These are phyloP conservation scores for Ibidorhyncha struthersii DNA, from an alignment of 2,113 vertebrate genomes.

Conservation along the genomic window DNA sequence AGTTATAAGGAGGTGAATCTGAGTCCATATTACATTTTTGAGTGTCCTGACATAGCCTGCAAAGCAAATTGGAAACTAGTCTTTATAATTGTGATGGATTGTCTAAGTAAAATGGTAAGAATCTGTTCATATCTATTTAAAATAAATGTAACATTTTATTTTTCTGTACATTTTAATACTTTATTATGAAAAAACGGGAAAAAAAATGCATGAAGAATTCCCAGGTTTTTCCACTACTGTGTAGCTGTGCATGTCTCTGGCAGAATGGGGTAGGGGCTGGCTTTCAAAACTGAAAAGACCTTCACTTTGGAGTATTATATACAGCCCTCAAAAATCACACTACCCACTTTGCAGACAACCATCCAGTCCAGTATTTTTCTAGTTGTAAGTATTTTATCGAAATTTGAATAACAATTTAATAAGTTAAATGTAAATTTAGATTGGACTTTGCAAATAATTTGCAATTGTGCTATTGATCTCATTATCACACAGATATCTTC, in stretches of 20 bases:
- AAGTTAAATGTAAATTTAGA: background rate
- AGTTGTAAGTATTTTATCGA: background rate
- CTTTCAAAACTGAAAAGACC: background rate
- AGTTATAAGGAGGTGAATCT: background rate
- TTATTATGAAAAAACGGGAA: background rate
- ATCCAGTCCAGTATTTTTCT: background rate
- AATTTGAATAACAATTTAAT: background rate
- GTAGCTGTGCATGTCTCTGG: background rate
- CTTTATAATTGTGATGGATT: background rate
- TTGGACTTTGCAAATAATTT: background rate
- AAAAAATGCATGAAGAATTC: background rate
- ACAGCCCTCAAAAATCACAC: background rate
- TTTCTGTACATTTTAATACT: background rate
- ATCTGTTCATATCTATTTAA: background rate
- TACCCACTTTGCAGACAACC: background rate
- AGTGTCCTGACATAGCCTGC: background rate
- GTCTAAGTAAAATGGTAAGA: background rate
- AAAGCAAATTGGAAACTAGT: background rate
- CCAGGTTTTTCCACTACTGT: background rate
- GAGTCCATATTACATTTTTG: background rate
- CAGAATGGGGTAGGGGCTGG: accelerated
- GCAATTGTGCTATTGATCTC: background rate
- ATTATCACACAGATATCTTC: background rate
- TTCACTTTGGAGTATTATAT: background rate
- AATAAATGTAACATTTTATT: background rate